Conservation (phyloP, 2,888 invertebrate genomes). For the Graphium colonna region DNA sequence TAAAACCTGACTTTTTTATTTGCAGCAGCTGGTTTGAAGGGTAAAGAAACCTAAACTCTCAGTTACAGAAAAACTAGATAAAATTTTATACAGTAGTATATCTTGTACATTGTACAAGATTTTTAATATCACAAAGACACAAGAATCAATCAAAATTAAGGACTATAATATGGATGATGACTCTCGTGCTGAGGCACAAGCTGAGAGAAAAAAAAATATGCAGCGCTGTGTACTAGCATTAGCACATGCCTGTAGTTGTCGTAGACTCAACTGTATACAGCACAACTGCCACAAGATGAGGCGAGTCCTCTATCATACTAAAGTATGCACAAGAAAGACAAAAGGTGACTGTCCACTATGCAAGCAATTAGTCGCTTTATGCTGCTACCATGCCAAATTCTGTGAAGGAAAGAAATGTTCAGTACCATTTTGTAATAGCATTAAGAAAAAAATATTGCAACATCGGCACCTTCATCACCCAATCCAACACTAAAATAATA, state of each 20-base stretch:
- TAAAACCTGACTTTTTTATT: no score
- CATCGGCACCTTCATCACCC: conserved; percentile 3
- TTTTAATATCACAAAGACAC: background rate
- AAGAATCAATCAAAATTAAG: conserved; percentile 11
- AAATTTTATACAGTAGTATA: background rate
- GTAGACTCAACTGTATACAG: conserved; percentile 90
- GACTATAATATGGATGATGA: conserved; percentile 12
- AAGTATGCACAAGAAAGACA: conserved; percentile 91
- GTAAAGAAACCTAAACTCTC: no score
- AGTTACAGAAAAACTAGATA: no score
- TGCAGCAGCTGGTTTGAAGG: no score
- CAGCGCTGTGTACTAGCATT: conserved; percentile 84
- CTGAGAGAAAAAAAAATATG: conserved; percentile 1
- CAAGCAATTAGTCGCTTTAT: conserved; percentile 95
- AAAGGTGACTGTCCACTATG: conserved; percentile 96
- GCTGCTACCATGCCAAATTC: conserved; percentile 94
- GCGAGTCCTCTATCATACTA: conserved; percentile 93
- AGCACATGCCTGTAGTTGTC: conserved; percentile 82
- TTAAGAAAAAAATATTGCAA: conserved; percentile 7
- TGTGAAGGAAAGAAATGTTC: conserved; percentile 9
- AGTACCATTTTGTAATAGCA: conserved; percentile 2
- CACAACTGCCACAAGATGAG: conserved; percentile 86
- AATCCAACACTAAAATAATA: background rate
- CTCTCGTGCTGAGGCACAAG: background rate
- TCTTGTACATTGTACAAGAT: background rate